These are phyloP conservation scores for Holothuria glaberrima DNA, from an alignment of 35 echinoderm and acorn worm genomes.

Conservation along the genomic window DNA sequence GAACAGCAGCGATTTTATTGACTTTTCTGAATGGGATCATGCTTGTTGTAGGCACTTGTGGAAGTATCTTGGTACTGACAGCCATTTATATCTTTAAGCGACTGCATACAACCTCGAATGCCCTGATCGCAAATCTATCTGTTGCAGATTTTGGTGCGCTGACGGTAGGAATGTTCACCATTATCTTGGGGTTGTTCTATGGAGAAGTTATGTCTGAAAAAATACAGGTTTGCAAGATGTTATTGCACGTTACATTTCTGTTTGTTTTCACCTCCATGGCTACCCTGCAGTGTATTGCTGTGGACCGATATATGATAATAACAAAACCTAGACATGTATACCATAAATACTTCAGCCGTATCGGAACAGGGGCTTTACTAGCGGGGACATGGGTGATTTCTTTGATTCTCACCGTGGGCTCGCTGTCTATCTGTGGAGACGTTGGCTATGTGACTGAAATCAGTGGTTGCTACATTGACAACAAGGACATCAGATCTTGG, in stretches of 20 bases:
- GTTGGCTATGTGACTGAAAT: conserved; percentile 14
- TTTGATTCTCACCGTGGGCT: neutral
- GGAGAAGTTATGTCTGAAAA: neutral
- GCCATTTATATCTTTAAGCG: conserved; percentile 16
- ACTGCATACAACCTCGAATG: conserved; percentile 59
- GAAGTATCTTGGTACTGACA: conserved; percentile 24
- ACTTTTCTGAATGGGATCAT: neutral
- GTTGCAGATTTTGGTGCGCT: conserved; percentile 44
- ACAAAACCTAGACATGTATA: conserved; percentile 35
- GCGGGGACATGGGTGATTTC: conserved; percentile 15
- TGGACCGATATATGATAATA: conserved; percentile 46
- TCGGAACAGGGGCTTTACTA: neutral
- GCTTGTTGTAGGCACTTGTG: neutral
- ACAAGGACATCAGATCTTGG: conserved; percentile 2
- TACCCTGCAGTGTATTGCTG: conserved; percentile 43
- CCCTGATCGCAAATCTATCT: conserved; percentile 50
- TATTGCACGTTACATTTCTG: conserved; percentile 29
- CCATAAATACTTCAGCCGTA: conserved; percentile 11
- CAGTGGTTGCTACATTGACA: conserved; percentile 8
- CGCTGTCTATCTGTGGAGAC: neutral
- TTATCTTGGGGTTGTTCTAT: neutral
- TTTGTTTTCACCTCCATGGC: conserved; percentile 43
- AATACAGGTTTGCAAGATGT: neutral
- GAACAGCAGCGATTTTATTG: neutral
- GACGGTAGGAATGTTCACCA: neutral